These are phyloP conservation scores for Plebejus argus DNA, from an alignment of 2,888 invertebrate genomes.

Conservation along the genomic window DNA sequence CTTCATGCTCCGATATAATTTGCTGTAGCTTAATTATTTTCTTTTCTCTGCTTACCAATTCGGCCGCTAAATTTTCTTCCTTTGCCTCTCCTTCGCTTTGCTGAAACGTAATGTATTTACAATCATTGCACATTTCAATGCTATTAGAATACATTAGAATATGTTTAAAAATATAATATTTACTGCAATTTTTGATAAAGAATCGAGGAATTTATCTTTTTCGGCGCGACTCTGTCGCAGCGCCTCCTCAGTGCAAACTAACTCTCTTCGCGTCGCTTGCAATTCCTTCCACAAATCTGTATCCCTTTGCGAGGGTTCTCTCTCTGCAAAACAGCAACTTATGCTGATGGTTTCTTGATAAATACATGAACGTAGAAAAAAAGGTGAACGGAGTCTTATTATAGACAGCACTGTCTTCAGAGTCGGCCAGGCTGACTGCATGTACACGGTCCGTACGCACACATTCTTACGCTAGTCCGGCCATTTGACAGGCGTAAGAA, in stretches of 20 bases:
- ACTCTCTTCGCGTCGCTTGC: constrained; percentile 57
- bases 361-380: too few species aligned
- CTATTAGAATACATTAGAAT: neutral
- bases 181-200: constrained; percentile 75
- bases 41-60: constrained; percentile 64
- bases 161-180: constrained; percentile 35
- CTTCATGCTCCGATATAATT: constrained; percentile 59
- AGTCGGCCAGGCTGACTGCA: too few species aligned
- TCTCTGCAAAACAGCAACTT: constrained; percentile 52
- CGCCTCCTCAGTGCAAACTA: constrained; percentile 65
- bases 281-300: constrained; percentile 76
- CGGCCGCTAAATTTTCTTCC: constrained; percentile 65
- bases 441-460: too few species aligned
- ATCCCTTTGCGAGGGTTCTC: constrained; percentile 70
- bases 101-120: constrained; percentile 48
- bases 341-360: neutral
- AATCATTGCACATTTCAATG: neutral
- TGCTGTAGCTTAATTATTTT: constrained; percentile 61
- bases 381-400: too few species aligned
- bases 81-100: constrained; percentile 61
- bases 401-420: too few species aligned
- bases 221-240: constrained; percentile 67
- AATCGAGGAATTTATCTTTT: constrained; percentile 73
- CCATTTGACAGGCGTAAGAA: too few species aligned
- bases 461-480: too few species aligned